Conservation (phyloP, 1,140 invertebrate genomes). For the Drosophila novamexicana region DNA sequence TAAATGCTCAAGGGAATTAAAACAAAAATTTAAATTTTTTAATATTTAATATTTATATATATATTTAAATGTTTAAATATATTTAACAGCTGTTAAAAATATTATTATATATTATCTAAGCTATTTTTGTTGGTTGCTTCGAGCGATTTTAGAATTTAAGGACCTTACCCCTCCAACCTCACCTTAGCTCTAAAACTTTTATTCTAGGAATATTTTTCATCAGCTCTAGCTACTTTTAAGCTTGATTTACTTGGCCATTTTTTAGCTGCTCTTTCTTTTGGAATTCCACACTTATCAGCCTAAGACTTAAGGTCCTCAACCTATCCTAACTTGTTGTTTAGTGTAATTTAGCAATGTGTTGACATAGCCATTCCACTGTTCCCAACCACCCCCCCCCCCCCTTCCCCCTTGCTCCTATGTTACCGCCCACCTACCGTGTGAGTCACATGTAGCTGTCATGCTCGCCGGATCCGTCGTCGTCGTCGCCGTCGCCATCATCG, state of each 20-base stretch:
- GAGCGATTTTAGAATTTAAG: too few relatives aligned
- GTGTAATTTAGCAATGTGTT: conserved; percentile 75
- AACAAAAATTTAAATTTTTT: too few relatives aligned
- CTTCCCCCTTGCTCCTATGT: background rate
- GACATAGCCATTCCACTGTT: conserved; percentile 48
- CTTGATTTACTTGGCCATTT: background rate
- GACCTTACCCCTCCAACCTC: too few relatives aligned
- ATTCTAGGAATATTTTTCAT: too few relatives aligned
- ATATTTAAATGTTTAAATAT: too few relatives aligned
- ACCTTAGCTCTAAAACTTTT: too few relatives aligned
- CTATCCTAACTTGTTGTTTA: conserved; percentile 33
- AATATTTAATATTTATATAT: too few relatives aligned
- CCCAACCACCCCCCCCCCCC: conserved; percentile 6
- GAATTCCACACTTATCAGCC: background rate
- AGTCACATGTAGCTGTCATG: conserved; percentile 16
- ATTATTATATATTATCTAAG: too few relatives aligned
- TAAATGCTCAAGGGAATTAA: too few relatives aligned
- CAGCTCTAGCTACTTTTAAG: too few relatives aligned
- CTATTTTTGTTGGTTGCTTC: too few relatives aligned
- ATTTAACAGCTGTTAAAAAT: too few relatives aligned
- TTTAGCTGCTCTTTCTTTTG: background rate
- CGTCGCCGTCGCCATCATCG: conserved; percentile 20
- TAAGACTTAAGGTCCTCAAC: background rate
- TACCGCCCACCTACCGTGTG: background rate
- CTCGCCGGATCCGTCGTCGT: background rate